Base-by-base conservation (phyloP, 1,140 invertebrate species). In the Nylanderia fulva region DNA sequence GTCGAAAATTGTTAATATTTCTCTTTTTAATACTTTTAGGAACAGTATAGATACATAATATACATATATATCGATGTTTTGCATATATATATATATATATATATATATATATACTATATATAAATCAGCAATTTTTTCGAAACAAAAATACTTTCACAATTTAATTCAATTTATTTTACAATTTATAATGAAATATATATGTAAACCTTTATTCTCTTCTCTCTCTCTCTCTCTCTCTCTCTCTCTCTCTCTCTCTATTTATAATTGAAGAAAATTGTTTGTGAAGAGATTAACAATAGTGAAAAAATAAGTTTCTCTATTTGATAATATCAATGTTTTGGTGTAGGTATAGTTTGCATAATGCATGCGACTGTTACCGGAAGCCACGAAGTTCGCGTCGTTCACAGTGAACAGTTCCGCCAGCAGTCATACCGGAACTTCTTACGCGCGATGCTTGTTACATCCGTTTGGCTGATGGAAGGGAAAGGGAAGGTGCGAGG, bases 361-460 rank as follows among this genome's bases (percentile, higher is more conserved):
- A 58, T 82, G 77, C 52, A 82, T 72, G 36, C 64, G 77, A 45
- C 61, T 39, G 61, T 79, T 68, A 56, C 52, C 36, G 36, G 54
- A 82, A 82, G 27, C 27, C 24, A 1, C 54, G 77, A 63, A 82
- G 64, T 82, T 82, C n/a, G 36, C 36, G 48, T 56, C 76, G 61
- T 15, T 66, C 29, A 77, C 60, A 24, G 63, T 68, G n/a, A 45
- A 64, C 36, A 36, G 11, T 64, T 27, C 58, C 66, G 39, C 36
- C 33, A 68, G n/a, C 52, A 66, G 75, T 79, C 75, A 79, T 61
- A 48, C 61, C 61, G 75, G 42, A 82, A 82, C 64, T 82, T 60
- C 66, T 82, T 82, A 82, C 77, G 66, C 66, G 24, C 6, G 77
- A 72, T 72, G 66, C 77, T 72, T 82, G 77, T 82, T 79, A 84